Evolutionary conservation across 2,113 vertebrate genomes (phyloP).

Genomic region (Egretta garzetta): DNA sequence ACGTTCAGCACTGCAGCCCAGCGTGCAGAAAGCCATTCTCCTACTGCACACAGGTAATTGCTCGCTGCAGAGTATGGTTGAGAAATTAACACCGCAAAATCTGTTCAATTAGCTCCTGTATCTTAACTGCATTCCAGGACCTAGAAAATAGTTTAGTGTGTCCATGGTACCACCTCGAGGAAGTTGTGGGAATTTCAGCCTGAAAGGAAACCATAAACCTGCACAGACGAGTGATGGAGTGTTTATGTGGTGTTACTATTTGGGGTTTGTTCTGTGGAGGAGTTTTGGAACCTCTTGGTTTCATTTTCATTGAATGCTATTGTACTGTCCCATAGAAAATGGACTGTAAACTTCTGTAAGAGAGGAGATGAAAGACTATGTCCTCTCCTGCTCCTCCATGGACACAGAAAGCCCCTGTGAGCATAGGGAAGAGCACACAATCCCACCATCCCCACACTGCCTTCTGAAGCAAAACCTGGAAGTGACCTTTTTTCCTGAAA

Average conservation of each 20-base stretch:
- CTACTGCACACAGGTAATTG: slow-evolving; percentile 93
- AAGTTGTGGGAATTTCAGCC: slow-evolving; percentile 26
- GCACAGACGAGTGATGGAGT: accelerated
- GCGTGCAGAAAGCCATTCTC: slow-evolving; percentile 95
- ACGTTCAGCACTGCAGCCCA: slow-evolving; percentile 87
- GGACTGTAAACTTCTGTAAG: neutral
- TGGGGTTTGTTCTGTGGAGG: neutral
- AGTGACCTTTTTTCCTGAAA: neutral
- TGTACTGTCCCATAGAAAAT: neutral
- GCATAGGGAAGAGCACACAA: neutral
- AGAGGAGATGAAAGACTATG: neutral
- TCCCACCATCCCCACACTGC: neutral
- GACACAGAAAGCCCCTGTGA: neutral
- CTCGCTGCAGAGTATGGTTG: neutral
- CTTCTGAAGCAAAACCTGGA: neutral
- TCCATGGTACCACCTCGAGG: slow-evolving; percentile 69
- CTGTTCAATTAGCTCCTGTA: neutral
- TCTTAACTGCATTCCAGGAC: neutral
- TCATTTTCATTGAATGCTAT: neutral
- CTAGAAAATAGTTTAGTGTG: neutral
- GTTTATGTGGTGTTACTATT: neutral
- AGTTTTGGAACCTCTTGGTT: neutral
- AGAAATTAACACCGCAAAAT: neutral
- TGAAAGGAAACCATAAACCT: neutral
- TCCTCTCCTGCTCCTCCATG: neutral